These are phyloP conservation scores for Bucco capensis DNA, from an alignment of 2,113 vertebrate species.

Conservation along the genomic window DNA sequence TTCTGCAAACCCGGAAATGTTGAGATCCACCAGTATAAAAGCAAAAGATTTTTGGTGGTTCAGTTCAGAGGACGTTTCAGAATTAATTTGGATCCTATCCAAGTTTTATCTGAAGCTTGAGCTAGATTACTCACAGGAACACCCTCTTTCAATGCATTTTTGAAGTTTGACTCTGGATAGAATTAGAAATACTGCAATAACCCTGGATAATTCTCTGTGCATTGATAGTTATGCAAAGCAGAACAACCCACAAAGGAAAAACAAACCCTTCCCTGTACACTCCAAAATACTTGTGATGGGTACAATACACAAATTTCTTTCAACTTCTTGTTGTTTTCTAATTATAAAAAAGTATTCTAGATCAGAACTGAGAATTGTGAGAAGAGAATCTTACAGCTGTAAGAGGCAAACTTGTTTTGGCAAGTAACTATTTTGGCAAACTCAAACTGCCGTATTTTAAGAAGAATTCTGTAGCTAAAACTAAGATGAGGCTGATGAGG, in stretches of 20 bases:
- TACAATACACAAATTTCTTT: not conserved
- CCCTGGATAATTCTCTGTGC: not conserved
- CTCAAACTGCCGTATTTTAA: not conserved
- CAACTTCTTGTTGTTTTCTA: not conserved
- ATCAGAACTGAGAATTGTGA: not conserved
- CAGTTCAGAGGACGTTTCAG: not conserved
- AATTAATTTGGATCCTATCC: not conserved
- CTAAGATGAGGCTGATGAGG: not conserved
- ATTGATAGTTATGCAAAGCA: not conserved
- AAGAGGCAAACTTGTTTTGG: not conserved
- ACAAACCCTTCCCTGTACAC: not conserved
- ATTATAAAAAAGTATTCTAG: not conserved
- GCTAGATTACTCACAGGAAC: not conserved
- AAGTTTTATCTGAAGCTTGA: not conserved
- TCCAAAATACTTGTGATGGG: not conserved
- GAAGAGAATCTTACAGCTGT: not conserved
- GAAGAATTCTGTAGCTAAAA: not conserved
- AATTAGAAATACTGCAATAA: slow-evolving; percentile 1
- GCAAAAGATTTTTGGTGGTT: not conserved
- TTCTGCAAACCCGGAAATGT: not conserved
- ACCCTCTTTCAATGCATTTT: not conserved
- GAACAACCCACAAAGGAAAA: not conserved
- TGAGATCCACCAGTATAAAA: not conserved
- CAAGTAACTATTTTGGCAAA: not conserved
- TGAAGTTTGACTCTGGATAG: not conserved